A percentile compares a stretch with the other conserved stretches of the same genome.
phyloP scores from a whole-genome alignment of 2,888 invertebrate genomes.

The Polietes domitor region DNA sequence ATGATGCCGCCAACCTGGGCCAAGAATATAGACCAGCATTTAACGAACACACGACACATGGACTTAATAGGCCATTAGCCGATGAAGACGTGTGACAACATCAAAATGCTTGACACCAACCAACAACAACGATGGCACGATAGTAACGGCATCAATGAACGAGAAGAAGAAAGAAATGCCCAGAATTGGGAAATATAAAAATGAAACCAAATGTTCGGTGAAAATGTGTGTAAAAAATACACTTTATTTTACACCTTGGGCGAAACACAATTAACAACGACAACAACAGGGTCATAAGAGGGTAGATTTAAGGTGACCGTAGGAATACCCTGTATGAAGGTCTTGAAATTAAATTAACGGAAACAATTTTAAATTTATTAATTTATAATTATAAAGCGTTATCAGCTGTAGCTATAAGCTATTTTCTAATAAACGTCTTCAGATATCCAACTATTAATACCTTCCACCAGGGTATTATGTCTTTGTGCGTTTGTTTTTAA shows the following conservation, averaged over 20 bases:
- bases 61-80: constrained; percentile 63
- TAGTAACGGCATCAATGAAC: background rate
- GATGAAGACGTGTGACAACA: constrained; percentile 62
- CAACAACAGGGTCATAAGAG: background rate
- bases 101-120: constrained; percentile 45
- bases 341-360: too few species aligned
- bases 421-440: too few species aligned
- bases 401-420: too few species aligned
- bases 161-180: background rate
- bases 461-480: too few species aligned
- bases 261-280: background rate
- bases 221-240: constrained; percentile 16
- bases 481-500: too few species aligned
- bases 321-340: background rate
- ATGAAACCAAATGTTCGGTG: constrained; percentile 23
- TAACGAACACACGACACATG: constrained; percentile 63
- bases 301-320: background rate
- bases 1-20: constrained; percentile 5
- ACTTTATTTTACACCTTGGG: constrained; percentile 42
- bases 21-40: constrained; percentile 52
- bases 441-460: too few species aligned
- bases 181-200: background rate
- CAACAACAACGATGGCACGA: background rate
- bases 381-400: too few species aligned
- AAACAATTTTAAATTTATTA: too few species aligned